Evolutionary conservation across 2,113 vertebrate genomes (phyloP).

Genomic region (Bettongia penicillata): DNA sequence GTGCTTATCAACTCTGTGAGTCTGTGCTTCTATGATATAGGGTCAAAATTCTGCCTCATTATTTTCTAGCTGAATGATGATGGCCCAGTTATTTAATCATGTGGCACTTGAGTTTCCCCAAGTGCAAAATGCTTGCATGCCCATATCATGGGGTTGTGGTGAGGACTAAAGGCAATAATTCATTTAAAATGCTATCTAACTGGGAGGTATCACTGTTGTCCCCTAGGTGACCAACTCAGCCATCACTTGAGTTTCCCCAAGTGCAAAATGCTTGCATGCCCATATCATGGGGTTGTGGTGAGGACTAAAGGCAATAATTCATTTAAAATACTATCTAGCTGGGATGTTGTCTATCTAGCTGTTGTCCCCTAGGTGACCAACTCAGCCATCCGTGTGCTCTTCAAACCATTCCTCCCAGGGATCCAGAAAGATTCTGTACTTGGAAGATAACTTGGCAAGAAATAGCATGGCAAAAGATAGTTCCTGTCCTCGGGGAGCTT

Average conservation of each 20-base stretch:
- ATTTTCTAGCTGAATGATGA: background rate
- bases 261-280: background rate
- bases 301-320: background rate
- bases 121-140: background rate
- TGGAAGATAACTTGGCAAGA: too few species aligned
- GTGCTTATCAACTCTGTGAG: background rate
- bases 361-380: background rate
- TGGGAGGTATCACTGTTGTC: conserved; percentile 27
- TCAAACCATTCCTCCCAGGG: background rate
- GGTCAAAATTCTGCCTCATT: background rate
- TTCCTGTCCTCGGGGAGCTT: background rate
- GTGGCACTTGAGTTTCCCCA: background rate
- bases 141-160: background rate
- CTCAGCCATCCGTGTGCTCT: background rate
- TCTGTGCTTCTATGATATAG: background rate
- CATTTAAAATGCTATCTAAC: background rate
- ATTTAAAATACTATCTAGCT: background rate
- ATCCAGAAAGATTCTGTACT: background rate
- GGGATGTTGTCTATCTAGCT: conserved; percentile 17
- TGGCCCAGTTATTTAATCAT: background rate
- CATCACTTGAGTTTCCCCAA: background rate
- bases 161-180: background rate
- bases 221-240: background rate
- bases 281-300: background rate
- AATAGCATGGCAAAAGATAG: background rate